A percentile compares a stretch with the other conserved stretches of the same genome.
Conservation (phyloP, 2,797 vertebrate genomes). For the Poeciliopsis infans region DNA sequence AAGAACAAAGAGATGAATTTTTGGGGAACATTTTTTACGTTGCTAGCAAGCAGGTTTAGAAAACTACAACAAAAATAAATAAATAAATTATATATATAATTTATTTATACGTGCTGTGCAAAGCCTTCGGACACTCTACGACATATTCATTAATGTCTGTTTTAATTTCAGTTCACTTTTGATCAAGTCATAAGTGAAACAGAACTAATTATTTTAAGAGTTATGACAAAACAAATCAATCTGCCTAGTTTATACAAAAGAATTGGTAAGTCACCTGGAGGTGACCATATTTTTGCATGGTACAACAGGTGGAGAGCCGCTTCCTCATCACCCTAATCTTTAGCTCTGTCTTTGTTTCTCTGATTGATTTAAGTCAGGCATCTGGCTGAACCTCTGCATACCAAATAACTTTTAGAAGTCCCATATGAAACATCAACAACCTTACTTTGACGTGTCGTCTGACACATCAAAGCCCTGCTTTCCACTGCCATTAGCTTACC, state of each 20-base stretch:
- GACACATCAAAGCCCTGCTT: not conserved
- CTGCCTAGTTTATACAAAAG: too few relatives aligned
- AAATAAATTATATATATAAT: too few relatives aligned
- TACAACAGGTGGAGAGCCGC: not conserved
- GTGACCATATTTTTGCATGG: not conserved
- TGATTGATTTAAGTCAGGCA: not conserved
- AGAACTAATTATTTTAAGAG: too few relatives aligned
- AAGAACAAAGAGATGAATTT: not conserved
- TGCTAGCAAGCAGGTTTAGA: not conserved
- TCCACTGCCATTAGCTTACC: slow-evolving; percentile 30
- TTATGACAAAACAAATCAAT: too few relatives aligned
- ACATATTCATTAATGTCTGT: too few relatives aligned
- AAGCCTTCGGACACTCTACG: not conserved
- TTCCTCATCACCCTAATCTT: not conserved
- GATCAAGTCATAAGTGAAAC: too few relatives aligned
- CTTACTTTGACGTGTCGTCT: not conserved
- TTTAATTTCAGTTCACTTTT: too few relatives aligned
- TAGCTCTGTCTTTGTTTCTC: not conserved
- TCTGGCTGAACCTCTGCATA: not conserved
- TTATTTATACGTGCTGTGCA: fast-evolving
- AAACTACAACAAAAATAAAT: not conserved
- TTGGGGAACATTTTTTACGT: not conserved
- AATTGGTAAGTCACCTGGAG: not conserved
- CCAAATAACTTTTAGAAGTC: not conserved
- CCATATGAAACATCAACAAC: not conserved